phyloP scores from a whole-genome alignment of 2,113 vertebrate species.

The Azemiops feae region DNA sequence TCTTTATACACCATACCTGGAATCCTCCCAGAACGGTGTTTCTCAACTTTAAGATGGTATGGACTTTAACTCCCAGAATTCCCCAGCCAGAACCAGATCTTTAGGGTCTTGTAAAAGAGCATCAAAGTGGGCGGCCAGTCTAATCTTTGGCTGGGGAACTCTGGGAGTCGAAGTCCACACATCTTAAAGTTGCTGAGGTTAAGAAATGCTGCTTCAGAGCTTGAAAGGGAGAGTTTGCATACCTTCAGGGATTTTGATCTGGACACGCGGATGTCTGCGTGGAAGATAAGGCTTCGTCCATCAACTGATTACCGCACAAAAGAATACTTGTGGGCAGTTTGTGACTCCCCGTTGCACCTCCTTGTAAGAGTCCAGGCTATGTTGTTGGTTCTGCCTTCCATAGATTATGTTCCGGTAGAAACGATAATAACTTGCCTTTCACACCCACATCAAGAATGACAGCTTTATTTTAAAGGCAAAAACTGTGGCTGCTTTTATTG shows the following conservation, averaged over 20 bases:
- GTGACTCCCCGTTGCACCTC: neutral
- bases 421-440: neutral
- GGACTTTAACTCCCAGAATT: too few species aligned
- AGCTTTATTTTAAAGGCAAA: neutral
- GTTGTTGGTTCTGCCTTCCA: neutral
- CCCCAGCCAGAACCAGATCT: too few species aligned
- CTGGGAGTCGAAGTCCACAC: neutral
- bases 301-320: neutral
- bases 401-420: neutral
- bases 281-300: neutral
- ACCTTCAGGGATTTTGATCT: neutral
- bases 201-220: neutral
- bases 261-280: neutral
- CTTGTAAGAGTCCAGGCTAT: too few species aligned
- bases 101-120: too few species aligned
- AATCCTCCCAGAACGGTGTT: neutral
- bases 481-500: neutral
- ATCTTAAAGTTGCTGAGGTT: neutral
- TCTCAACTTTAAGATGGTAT: neutral
- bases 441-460: neutral
- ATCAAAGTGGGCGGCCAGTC: too few species aligned
- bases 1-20: neutral
- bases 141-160: neutral
- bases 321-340: neutral
- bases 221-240: neutral